Conservation (phyloP, 2,113 vertebrate genomes). For the Halcyon malimbica region DNA sequence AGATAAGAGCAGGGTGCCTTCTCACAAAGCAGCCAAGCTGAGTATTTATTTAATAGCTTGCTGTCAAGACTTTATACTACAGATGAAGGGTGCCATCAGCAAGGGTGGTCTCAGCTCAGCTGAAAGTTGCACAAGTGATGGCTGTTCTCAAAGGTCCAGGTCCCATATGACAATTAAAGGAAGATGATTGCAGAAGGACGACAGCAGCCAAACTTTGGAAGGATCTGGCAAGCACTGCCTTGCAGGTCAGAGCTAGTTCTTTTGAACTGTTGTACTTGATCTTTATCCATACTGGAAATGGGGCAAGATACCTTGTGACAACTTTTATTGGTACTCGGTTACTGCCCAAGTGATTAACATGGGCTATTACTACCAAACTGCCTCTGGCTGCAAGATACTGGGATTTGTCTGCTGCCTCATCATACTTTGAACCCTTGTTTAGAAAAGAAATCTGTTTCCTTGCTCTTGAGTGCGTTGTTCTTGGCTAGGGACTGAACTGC, state of each 20-base stretch:
- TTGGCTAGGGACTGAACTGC: constrained; percentile 7
- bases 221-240: not conserved
- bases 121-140: not conserved
- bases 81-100: not conserved
- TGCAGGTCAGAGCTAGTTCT: constrained; percentile 10
- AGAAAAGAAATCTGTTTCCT: constrained; percentile 40
- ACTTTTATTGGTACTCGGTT: not conserved
- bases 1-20: not conserved
- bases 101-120: constrained; percentile 31
- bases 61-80: not conserved
- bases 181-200: not conserved
- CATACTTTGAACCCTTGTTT: constrained; percentile 54
- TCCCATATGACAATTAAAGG: not conserved
- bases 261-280: not conserved
- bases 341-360: not conserved
- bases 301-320: constrained; percentile 18
- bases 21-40: not conserved
- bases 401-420: constrained; percentile 15
- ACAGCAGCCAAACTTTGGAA: not conserved
- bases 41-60: not conserved
- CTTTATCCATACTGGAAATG: not conserved
- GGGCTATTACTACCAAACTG: not conserved
- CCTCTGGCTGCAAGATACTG: constrained; percentile 40
- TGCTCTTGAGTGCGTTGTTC: constrained; percentile 25
- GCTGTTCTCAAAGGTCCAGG: constrained; percentile 8